These are phyloP conservation scores for Pocillopora verrucosa DNA, from an alignment of 64 coral and sea anemone genomes.

Conservation along the genomic window DNA sequence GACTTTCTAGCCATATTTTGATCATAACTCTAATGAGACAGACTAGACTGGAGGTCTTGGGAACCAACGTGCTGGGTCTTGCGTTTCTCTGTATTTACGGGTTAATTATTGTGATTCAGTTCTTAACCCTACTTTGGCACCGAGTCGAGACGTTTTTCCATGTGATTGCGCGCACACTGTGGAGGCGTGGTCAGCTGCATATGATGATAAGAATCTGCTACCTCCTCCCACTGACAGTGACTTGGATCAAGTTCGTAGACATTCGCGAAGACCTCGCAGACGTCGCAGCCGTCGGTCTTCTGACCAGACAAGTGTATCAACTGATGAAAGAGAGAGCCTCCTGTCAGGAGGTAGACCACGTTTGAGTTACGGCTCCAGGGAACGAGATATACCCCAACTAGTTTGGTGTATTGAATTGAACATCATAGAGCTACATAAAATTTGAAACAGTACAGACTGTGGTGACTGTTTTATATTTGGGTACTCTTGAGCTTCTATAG, in stretches of 20 bases:
- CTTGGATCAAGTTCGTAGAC: constrained; percentile 51
- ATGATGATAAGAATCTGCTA: constrained; percentile 55
- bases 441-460: no score
- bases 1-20: neutral
- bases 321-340: neutral
- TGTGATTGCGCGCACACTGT: constrained; percentile 84
- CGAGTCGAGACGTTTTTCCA: constrained; percentile 68
- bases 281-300: neutral
- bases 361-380: constrained; percentile 4
- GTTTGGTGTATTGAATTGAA: neutral
- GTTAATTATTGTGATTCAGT: constrained; percentile 73
- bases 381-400: neutral
- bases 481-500: no score
- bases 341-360: neutral
- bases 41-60: constrained; percentile 43
- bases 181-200: constrained; percentile 52
- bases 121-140: constrained; percentile 93
- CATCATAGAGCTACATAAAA: neutral
- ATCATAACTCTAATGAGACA: constrained; percentile 41
- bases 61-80: constrained; percentile 76
- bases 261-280: neutral
- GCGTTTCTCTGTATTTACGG: constrained; percentile 79
- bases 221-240: constrained; percentile 56
- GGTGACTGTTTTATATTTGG: no score
- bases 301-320: neutral